Conservation (phyloP, 2,797 vertebrate genomes). For the Spea hammondii region DNA sequence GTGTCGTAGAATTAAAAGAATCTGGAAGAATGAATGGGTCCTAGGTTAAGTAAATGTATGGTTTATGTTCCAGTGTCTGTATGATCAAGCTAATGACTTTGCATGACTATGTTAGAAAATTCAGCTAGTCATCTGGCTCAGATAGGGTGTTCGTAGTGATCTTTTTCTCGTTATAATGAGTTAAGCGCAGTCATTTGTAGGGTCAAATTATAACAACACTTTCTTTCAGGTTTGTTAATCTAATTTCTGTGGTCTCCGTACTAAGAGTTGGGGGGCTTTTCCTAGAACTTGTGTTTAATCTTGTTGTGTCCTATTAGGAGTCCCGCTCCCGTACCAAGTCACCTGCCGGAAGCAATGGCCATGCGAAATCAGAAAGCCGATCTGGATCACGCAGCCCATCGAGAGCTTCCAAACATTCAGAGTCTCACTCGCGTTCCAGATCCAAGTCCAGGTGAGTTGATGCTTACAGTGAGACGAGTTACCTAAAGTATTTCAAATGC, state of each 20-base stretch:
- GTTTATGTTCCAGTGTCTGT: constrained; percentile 95
- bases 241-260: constrained; percentile 69
- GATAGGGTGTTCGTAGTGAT: constrained; percentile 77
- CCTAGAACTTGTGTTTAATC: constrained; percentile 75
- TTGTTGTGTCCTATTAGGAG: constrained; percentile 82
- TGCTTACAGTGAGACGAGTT: too few relatives aligned
- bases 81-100: constrained; percentile 86
- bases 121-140: constrained; percentile 81
- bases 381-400: constrained; percentile 86
- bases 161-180: constrained; percentile 70
- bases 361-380: constrained; percentile 85
- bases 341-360: constrained; percentile 83
- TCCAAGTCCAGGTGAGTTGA: constrained; percentile 86
- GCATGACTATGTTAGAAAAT: constrained; percentile 87
- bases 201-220: constrained; percentile 73
- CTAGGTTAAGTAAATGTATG: constrained; percentile 98
- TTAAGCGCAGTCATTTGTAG: constrained; percentile 73
- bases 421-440: constrained; percentile 83
- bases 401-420: constrained; percentile 81
- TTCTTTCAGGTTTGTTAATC: constrained; percentile 83
- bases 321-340: constrained; percentile 92
- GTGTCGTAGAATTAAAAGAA: constrained; percentile 97
- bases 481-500: too few relatives aligned
- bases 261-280: constrained; percentile 77
- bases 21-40: constrained; percentile 98